Conservation (phyloP, 2,797 vertebrate species). For the Sebastes kiyomatsui region DNA sequence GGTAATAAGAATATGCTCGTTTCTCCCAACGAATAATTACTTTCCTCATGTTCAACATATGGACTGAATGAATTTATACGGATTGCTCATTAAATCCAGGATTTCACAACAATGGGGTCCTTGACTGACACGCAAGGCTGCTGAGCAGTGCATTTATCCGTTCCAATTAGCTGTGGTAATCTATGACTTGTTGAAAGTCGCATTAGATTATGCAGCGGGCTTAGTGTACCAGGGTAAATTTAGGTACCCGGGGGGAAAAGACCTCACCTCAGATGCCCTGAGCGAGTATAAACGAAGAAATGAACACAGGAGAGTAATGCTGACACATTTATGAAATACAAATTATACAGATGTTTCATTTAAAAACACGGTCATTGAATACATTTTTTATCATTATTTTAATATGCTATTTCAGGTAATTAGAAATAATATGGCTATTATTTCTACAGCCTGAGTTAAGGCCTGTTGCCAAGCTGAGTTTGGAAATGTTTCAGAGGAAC, state of each 20-base stretch:
- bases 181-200: constrained; percentile 67
- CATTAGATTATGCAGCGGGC: constrained; percentile 52
- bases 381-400: not conserved
- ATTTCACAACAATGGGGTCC: constrained; percentile 67
- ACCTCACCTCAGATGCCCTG: constrained; percentile 53
- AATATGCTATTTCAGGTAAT: not conserved
- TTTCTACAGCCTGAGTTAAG: not conserved
- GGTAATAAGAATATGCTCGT: constrained; percentile 2
- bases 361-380: not conserved
- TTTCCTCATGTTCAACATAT: constrained; percentile 53
- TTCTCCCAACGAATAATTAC: constrained; percentile 27
- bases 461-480: not conserved
- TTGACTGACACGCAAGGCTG: constrained; percentile 54
- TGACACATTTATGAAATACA: constrained; percentile 30
- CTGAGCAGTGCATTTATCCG: constrained; percentile 59
- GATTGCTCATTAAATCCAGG: constrained; percentile 52
- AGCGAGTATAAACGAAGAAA: constrained; percentile 8
- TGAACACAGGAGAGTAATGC: not conserved
- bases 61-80: constrained; percentile 47
- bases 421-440: constrained; percentile 10
- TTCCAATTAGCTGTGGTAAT: constrained; percentile 62
- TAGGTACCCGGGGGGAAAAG: constrained; percentile 28
- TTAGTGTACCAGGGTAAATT: constrained; percentile 59
- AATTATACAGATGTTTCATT: constrained; percentile 19
- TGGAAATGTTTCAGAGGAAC: not conserved